These are phyloP conservation scores for Diarsia dahlii DNA, from an alignment of 2,888 invertebrate genomes.

Conservation along the genomic window DNA sequence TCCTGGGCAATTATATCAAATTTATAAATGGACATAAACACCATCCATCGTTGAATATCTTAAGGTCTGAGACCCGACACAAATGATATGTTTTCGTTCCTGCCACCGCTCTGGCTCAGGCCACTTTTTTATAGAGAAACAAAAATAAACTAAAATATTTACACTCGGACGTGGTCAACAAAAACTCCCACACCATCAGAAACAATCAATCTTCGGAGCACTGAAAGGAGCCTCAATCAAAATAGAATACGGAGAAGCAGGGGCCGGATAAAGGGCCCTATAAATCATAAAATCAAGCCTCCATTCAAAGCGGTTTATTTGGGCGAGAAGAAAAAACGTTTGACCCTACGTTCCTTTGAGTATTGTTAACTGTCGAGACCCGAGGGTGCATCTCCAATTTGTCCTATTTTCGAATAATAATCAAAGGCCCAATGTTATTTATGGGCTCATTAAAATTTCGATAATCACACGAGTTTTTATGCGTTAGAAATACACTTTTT, in stretches of 20 bases:
- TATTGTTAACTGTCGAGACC: conserved; percentile 80
- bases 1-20: conserved; percentile 44
- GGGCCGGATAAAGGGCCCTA: conserved; percentile 87
- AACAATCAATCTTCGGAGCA: conserved; percentile 89
- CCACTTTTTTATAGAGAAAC: conserved; percentile 68
- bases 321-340: conserved; percentile 81
- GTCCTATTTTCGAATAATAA: conserved; percentile 86
- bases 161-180: conserved; percentile 84
- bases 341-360: conserved; percentile 81
- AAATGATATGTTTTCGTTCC: conserved; percentile 60
- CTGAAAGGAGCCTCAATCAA: conserved; percentile 90
- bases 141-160: conserved; percentile 86
- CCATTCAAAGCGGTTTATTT: conserved; percentile 88
- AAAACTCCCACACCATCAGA: conserved; percentile 87
- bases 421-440: conserved; percentile 85
- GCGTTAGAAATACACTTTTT: conserved; percentile 58
- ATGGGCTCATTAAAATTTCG: conserved; percentile 88
- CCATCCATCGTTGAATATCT: conserved; percentile 27
- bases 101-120: conserved; percentile 66
- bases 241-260: conserved; percentile 88
- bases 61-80: conserved; percentile 32
- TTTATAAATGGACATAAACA: conserved; percentile 45
- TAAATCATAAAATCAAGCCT: conserved; percentile 90
- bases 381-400: conserved; percentile 87
- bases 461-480: conserved; percentile 82